Percentiles rank a stretch among this genome's conserved stretches.
phyloP scores from a whole-genome alignment of 2,888 invertebrate genomes.

The Peribatodes rhomboidaria region DNA sequence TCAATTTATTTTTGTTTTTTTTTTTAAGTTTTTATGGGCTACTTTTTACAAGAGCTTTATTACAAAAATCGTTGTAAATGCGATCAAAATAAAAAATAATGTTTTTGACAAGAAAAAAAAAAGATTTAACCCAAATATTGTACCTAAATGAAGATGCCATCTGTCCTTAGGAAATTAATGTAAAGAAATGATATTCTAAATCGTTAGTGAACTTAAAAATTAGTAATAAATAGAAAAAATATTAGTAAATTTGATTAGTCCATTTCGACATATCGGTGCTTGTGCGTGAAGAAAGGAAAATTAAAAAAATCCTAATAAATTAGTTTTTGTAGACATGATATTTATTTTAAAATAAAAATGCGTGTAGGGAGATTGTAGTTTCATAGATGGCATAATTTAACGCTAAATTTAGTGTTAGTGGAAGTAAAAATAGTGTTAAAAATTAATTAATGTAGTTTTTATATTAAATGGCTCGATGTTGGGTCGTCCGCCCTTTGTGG shows the following conservation, averaged over 20 bases:
- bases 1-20: neutral
- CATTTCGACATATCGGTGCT: conserved; percentile 86
- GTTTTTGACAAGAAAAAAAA: conserved; percentile 36
- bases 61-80: no score
- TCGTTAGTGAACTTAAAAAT: conserved; percentile 57
- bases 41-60: neutral
- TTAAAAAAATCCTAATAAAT: conserved; percentile 73
- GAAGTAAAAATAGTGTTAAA: conserved; percentile 21
- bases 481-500: conserved; percentile 15
- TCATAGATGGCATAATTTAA: conserved; percentile 47
- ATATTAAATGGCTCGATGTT: conserved; percentile 27
- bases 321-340: conserved; percentile 61
- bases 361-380: conserved; percentile 60
- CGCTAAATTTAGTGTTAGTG: conserved; percentile 39
- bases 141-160: conserved; percentile 62
- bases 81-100: conserved; percentile 35
- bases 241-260: conserved; percentile 61
- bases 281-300: conserved; percentile 66
- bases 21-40: neutral
- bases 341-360: conserved; percentile 53
- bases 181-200: conserved; percentile 79
- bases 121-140: conserved; percentile 37
- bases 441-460: conserved; percentile 22
- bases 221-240: conserved; percentile 56
- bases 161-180: conserved; percentile 70